Base-by-base conservation (phyloP, 2,113 vertebrate species). In the Chiloscyllium plagiosum region DNA sequence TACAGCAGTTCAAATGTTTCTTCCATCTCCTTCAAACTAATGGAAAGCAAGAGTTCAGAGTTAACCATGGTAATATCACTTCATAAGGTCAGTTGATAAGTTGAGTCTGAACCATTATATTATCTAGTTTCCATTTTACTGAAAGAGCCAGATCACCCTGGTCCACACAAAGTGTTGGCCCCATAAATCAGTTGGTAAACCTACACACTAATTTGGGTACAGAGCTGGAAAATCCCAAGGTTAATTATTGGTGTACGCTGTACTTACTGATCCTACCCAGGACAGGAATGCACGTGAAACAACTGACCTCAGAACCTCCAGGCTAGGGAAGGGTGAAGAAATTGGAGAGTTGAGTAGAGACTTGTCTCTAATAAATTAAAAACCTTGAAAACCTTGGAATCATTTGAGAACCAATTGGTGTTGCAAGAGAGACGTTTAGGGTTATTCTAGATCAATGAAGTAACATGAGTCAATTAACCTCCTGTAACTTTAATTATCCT, bases 1-100 rank as follows among this genome's bases (percentile, higher is more conserved):
- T 98, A 97, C 90, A 99, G 98, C 95, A 98, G 97, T 33, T 66
- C 96, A 96, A 98, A 97, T 0, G 98, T 96, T 87, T 98, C 97
- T 96, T 98, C 98, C 98, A 98, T 98, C 95, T 96, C 56, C 42
- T 0, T 0, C 22, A 0, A 0, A 0, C 92, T 96, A 96, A 37
- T 65, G 52, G 61, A 65, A 66, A 37, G 89, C n/a, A 66, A 37
- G 33, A 68, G 89, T 93, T 93, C 5, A 93, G 66, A 68, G 6
- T 83, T 47, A 83, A 19, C 33, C 76, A 37, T 33, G 33, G 19
- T 19, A 83, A 42, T 83, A 37, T 37, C 37, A 83, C 37, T 47
- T 83, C 17, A 13, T n/a, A 65, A n/a, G 7, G 20, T 37, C 89
- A 65, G 87, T 65, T 65, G 87, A 17, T 61, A 92, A 92, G 52